These are phyloP conservation scores for Lemur catta DNA, from an alignment of 2,797 vertebrate species.

Conservation along the genomic window DNA sequence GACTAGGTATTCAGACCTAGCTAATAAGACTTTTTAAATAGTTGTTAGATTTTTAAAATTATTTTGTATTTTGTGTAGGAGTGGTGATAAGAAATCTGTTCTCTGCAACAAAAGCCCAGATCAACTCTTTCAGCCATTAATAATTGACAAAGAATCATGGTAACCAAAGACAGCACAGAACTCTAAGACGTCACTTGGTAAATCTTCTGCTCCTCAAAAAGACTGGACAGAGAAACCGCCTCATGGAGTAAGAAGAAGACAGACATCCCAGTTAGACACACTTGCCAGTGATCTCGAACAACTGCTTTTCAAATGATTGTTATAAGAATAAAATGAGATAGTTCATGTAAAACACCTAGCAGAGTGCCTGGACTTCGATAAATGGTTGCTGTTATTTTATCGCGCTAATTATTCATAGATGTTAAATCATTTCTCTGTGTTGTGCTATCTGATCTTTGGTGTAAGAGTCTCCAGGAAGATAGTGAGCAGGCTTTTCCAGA, in stretches of 20 bases:
- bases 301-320: not conserved
- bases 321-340: not conserved
- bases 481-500: not conserved
- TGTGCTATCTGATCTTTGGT: not conserved
- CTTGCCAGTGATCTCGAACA: not conserved
- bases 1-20: not conserved
- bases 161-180: not conserved
- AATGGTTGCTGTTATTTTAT: not conserved
- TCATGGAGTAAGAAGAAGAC: not conserved
- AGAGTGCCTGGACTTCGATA: not conserved
- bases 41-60: not conserved
- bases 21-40: constrained; percentile 1
- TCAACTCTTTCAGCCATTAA: not conserved
- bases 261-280: not conserved
- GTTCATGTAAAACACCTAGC: not conserved
- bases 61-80: not conserved
- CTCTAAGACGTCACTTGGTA: not conserved
- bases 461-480: not conserved
- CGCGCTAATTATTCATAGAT: not conserved
- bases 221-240: not conserved
- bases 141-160: not conserved
- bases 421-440: not conserved
- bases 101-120: not conserved
- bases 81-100: not conserved
- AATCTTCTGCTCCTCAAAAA: not conserved